These are phyloP conservation scores for Augochlora pura DNA, from an alignment of 1,140 invertebrate genomes.

Conservation along the genomic window DNA sequence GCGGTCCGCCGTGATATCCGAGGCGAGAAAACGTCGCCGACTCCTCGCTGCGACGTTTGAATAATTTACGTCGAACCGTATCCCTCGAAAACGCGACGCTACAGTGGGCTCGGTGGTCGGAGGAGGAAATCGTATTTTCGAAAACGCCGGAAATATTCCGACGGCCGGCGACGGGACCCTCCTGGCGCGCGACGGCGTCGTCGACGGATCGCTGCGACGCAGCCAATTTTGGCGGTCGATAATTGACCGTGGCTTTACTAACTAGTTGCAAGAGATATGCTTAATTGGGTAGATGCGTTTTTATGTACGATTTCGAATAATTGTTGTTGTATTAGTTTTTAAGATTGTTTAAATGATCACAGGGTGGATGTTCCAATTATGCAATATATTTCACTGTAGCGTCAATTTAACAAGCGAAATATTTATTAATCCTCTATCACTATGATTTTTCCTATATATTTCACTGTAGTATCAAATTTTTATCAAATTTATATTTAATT, in stretches of 20 bases:
- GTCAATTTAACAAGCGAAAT: too few relatives aligned
- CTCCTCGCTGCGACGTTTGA: slow-evolving; percentile 40
- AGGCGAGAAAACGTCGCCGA: neutral
- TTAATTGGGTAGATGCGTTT: too few relatives aligned
- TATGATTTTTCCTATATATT: too few relatives aligned
- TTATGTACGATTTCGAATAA: too few relatives aligned
- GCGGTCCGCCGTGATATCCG: slow-evolving; percentile 45
- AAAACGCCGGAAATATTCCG: slow-evolving; percentile 50
- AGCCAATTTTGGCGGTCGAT: slow-evolving; percentile 30
- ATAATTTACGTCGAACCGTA: slow-evolving; percentile 47
- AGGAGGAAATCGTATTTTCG: slow-evolving; percentile 57
- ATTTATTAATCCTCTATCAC: too few relatives aligned
- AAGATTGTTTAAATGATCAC: too few relatives aligned
- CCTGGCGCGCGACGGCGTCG: neutral
- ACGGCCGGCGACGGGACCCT: slow-evolving; percentile 4
- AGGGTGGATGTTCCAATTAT: too few relatives aligned
- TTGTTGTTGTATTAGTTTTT: too few relatives aligned
- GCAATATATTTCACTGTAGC: too few relatives aligned
- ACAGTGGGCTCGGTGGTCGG: slow-evolving; percentile 21
- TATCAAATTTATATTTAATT: too few relatives aligned
- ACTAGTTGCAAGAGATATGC: too few relatives aligned
- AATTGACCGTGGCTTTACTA: slow-evolving; percentile 35
- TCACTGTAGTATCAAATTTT: too few relatives aligned
- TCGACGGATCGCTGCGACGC: neutral
- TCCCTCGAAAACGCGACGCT: neutral